Evolutionary conservation across 2,888 invertebrate species (phyloP), one percentile per base, ranked within the genome.

Genomic region (Coleophora flavipennella): DNA sequence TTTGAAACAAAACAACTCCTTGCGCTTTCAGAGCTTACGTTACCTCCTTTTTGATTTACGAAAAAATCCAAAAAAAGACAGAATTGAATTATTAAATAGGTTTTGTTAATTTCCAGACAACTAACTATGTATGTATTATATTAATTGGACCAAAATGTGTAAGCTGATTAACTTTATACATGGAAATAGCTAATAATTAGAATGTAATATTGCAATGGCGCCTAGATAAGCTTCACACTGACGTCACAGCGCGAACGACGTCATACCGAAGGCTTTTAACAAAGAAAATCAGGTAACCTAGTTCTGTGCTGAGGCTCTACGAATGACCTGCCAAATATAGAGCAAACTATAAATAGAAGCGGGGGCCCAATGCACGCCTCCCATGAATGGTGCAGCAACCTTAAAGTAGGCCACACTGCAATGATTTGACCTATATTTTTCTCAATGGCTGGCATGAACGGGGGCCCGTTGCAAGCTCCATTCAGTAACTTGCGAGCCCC

Each of bases 261-360:
- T 79, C 81, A 83, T 62, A 57, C 67, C 62, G 62, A 48, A 52
- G 55, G 45, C 62, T 59, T 66, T 67, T 70, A 72, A 73, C 78
- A 75, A 79, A 76, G 76, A 69, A 73, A 83, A 80, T 72, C 79
- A 80, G 83, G 81, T 83, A 77, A 84, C 83, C 83, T 74, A 83
- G 55, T 74, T 81, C 68, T 64, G 57, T 60, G 67, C 69, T 76
- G 77, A 79, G 77, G 74, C 75, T 68, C 67, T 72, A 74, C 72
- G 75, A 76, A 77, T 75, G 81, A 80, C 83, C 81, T 75, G 75
- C 80, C 72, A 75, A 80, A 81, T 75, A 81, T 83, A 79, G 83
- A 75, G 65, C 83, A 61, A 26, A 58, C 74, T 83, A 83, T 73
- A 70, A 70, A 77, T 83, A 80, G 80, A 68, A 57, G 52, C 45